Base-by-base conservation (phyloP, 2,113 vertebrate genomes). In the Crotalus tigris region DNA sequence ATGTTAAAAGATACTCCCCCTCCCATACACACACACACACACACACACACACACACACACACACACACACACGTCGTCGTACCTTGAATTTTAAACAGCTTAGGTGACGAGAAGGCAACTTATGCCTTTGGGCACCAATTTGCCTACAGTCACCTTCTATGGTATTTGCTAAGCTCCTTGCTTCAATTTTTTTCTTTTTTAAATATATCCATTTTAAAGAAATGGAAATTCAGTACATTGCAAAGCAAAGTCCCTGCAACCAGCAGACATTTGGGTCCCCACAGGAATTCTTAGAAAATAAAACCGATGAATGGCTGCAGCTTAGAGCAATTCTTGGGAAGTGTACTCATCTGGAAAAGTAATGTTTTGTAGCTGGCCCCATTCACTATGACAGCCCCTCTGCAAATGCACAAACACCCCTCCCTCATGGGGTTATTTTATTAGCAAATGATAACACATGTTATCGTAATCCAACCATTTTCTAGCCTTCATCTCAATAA, bases 1-100 rank as follows among this genome's bases (percentile, higher is more conserved):
- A 61, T 29, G 19, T n/a, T 55, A 75, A 33, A 15, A 49, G 44
- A 49, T 8, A 53, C 51, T 24, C 54, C 44, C 0, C 0, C 57
- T 4, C 0, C 0, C 85, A 53, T 64, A 0, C 54, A 17, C 0
- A 0, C 57, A 54, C 15, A 39, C 69, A 51, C 1, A 51, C 1
- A 51, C 1, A 51, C 1, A 0, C 54, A 17, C 0, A 0, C 57
- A 54, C 15, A 39, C 69, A 0, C 54, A 17, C 0, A 0, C 57
- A 54, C 15, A 39, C 69, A 39, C 39, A 39, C 39, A 39, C 39
- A 8, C 33, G 21, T 7, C 1, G 49, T 8, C 8, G 8, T 9
- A 39, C 75, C 19, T 81, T 44, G 75, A 81, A 81, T 93, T 44
- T 9, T 17, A 91, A 95, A 92, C 90, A 87, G 12, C 58, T 58